phyloP scores from a whole-genome alignment of 2,888 invertebrate genomes.

The Trilocha varians region DNA sequence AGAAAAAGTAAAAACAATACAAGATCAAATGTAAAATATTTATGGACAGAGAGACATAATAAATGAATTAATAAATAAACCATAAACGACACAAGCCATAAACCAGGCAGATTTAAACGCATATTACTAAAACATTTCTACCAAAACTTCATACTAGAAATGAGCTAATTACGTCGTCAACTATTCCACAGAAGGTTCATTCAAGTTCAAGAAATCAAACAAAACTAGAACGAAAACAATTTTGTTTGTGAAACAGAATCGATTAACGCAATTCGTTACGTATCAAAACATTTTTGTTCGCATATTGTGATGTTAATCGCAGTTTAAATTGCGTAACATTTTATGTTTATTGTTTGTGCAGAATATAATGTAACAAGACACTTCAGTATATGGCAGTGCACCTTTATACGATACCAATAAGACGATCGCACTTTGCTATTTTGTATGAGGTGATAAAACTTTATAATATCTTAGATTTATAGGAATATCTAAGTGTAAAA shows the following conservation, averaged over 20 bases:
- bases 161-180: neutral
- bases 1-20: too few species aligned
- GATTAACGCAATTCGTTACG: neutral
- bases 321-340: neutral
- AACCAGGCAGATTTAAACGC: too few species aligned
- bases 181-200: conserved; percentile 7
- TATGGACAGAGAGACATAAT: too few species aligned
- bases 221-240: conserved; percentile 6
- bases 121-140: too few species aligned
- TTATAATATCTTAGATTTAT: too few species aligned
- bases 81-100: too few species aligned
- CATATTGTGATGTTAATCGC: neutral
- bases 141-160: neutral
- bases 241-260: neutral
- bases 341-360: conserved; percentile 8
- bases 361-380: conserved; percentile 16
- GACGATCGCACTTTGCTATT: too few species aligned
- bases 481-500: too few species aligned
- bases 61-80: too few species aligned
- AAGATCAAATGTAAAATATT: too few species aligned
- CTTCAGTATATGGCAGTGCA: conserved; percentile 6
- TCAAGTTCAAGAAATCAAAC: conserved; percentile 8
- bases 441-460: too few species aligned
- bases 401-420: neutral
- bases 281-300: conserved; percentile 3